Evolutionary conservation across 2,113 vertebrate species (phyloP), one percentile per base, ranked within the genome.

Genomic region (Bambusicola thoracicus): DNA sequence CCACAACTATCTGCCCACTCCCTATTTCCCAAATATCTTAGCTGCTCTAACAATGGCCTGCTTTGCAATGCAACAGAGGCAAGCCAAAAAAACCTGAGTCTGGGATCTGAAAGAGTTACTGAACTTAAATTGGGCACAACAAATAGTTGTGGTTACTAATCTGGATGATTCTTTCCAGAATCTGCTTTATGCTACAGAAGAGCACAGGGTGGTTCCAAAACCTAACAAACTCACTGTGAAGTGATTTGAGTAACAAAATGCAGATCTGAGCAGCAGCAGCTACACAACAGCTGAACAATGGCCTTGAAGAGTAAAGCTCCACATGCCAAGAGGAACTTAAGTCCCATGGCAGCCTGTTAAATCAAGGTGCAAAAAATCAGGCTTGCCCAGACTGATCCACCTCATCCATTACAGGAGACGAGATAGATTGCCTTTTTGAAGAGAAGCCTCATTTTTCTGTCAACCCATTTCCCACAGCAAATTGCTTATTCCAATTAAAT

Each of bases 401-500:
- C 85, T 78, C 25, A 78, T 59, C 46, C 48, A 70, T n/a, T 76
- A 69, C 41, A 32, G 80, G 4, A 87, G 65, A 76, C 6, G 78
- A 29, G 44, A 27, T 21, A 62, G 85, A 77, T 58, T 86, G 90
- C 68, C 69, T 81, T 72, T 75, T 85, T 24, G 69, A n/a, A 63
- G 51, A 62, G 70, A 84, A 92, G 67, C 41, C 78, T 92, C 65
- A 19, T 55, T 44, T 44, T 69, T 82, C 72, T 78, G 36, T 36
- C 84, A 83, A 73, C 17, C 29, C 68, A 84, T 59, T 88, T 95
- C 92, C 94, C 92, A 81, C 66, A 92, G 91, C 86, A 94, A 58
- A 85, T 79, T 89, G 77, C 66, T 94, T 62, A 89, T 53, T 93
- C 56, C 79, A 94, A 92, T 94, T 93, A 82, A 82, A 95, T 90